A percentile compares a stretch with the other conserved stretches of the same genome.
Conservation (phyloP, 2,888 invertebrate genomes). For the Pterobdella sp. region DNA sequence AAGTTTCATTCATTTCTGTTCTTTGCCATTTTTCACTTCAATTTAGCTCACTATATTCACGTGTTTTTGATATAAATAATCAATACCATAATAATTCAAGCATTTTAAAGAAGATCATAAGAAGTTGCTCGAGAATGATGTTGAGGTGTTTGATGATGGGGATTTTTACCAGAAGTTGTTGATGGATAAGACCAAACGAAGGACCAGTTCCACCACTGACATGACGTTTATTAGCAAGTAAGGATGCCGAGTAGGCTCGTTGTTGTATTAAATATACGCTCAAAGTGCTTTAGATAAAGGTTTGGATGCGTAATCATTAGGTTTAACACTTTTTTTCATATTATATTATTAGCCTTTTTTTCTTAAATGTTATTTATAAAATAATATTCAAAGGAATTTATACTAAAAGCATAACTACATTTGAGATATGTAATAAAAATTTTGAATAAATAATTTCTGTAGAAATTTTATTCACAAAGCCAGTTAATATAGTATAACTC, state of each 20-base stretch:
- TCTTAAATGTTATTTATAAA: no score
- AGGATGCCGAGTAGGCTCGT: neutral
- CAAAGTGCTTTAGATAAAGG: no score
- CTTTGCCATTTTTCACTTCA: neutral
- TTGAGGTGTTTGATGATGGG: constrained; percentile 15
- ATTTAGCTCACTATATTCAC: neutral
- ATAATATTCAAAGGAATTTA: no score
- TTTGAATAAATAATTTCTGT: no score
- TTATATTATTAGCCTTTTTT: no score
- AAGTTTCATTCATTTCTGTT: neutral
- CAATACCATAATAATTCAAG: neutral
- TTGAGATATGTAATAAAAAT: no score
- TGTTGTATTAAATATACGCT: no score
- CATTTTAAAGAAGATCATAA: neutral
- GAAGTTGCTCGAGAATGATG: neutral
- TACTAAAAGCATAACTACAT: no score
- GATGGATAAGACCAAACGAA: constrained; percentile 9
- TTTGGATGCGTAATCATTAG: no score
- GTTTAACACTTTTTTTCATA: no score
- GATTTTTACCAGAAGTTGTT: constrained; percentile 14
- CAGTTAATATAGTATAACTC: no score
- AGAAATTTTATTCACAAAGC: no score
- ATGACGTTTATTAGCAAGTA: constrained; percentile 14
- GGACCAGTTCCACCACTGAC: neutral
- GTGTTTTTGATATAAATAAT: neutral